Evolutionary conservation across 2,797 vertebrate species (phyloP).

Genomic region (Sebastolobus alascanus): DNA sequence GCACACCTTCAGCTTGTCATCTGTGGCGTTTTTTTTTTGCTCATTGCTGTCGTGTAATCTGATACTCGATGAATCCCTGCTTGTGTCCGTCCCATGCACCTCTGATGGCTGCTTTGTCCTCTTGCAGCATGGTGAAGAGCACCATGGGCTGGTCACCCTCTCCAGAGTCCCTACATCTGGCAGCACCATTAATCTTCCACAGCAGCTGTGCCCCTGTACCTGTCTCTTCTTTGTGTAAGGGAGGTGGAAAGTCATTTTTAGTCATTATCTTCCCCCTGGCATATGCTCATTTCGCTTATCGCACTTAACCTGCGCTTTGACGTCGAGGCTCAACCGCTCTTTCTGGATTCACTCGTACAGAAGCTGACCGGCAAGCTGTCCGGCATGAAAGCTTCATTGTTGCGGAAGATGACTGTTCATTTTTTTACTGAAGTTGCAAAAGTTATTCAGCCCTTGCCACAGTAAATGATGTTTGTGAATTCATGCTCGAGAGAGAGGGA

Average conservation of each 20-base stretch:
- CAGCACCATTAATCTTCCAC: conserved; percentile 84
- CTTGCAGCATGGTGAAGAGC: conserved; percentile 67
- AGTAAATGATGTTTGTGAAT: conserved; percentile 38
- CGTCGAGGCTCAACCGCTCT: conserved; percentile 58
- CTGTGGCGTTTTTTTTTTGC: conserved; percentile 42
- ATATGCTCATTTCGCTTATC: conserved; percentile 86
- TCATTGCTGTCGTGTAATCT: conserved; percentile 53
- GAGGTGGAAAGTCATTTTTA: conserved; percentile 84
- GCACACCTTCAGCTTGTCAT: conserved; percentile 52
- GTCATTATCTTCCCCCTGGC: conserved; percentile 83
- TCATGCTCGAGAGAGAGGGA: conserved; percentile 29
- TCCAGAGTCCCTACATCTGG: conserved; percentile 80
- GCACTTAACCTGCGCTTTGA: conserved; percentile 80
- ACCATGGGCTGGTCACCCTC: conserved; percentile 77
- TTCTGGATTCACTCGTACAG: conserved; percentile 48
- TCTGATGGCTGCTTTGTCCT: conserved; percentile 77
- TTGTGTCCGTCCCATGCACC: conserved; percentile 44
- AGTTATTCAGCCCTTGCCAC: conserved; percentile 24
- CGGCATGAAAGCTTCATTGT: conserved; percentile 37
- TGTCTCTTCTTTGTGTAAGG: conserved; percentile 82
- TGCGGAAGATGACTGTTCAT: conserved; percentile 20
- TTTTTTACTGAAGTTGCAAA: conserved; percentile 44
- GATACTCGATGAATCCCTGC: conserved; percentile 55
- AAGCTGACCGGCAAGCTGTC: conserved; percentile 58
- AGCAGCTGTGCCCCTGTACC: conserved; percentile 81